phyloP scores from a whole-genome alignment of 2,888 invertebrate genomes.

The Caenorhabditis panamensis region DNA sequence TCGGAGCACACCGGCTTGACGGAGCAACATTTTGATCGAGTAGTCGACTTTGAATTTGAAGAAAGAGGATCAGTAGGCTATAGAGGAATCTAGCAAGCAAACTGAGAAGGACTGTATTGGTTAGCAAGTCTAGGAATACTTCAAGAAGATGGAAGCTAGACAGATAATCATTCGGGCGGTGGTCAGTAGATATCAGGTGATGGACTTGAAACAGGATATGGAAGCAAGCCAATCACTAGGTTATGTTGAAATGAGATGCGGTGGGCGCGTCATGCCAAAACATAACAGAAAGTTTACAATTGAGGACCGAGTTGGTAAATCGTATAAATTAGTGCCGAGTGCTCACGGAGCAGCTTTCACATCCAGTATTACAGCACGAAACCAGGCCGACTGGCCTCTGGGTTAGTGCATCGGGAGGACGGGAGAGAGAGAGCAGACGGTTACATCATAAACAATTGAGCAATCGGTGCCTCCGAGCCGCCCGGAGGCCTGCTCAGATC shows the following conservation, averaged over 20 bases:
- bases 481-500: constrained; percentile 7
- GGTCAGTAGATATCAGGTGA: constrained; percentile 16
- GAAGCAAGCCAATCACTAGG: constrained; percentile 6
- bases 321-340: constrained; percentile 47
- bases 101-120: not conserved
- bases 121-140: not conserved
- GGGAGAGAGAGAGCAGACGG: constrained; percentile 45
- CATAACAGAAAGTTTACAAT: constrained; percentile 7
- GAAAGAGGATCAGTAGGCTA: constrained; percentile 3
- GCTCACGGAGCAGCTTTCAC: constrained; percentile 10
- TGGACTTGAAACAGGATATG: constrained; percentile 15
- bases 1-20: constrained; percentile 25
- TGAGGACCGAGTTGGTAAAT: constrained; percentile 22
- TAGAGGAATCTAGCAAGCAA: constrained; percentile 11
- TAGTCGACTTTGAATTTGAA: constrained; percentile 11
- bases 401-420: constrained; percentile 45
- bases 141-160: not conserved
- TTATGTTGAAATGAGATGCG: constrained; percentile 32
- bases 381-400: constrained; percentile 38
- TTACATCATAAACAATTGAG: constrained; percentile 64
- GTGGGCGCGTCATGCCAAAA: constrained; percentile 11
- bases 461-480: constrained; percentile 25
- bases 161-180: not conserved
- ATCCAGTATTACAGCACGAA: constrained; percentile 54
- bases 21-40: constrained; percentile 25